Conservation (phyloP, 2,797 vertebrate species). For the Lacerta agilis region DNA sequence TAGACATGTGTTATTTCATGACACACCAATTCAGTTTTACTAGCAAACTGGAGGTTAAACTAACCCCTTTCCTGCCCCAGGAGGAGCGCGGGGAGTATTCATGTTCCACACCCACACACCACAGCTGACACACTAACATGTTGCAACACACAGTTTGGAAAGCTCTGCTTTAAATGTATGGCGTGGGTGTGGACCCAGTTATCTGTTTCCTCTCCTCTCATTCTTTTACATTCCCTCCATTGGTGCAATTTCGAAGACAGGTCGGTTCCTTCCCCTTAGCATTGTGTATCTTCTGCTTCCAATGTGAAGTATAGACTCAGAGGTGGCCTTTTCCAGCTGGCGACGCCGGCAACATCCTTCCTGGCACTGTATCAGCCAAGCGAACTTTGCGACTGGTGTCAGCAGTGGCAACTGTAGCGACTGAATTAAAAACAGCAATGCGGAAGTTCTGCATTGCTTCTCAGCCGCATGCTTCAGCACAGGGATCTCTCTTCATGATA, state of each 20-base stretch:
- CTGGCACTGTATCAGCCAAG: constrained; percentile 38
- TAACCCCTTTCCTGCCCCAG: too few species aligned
- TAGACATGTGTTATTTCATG: too few species aligned
- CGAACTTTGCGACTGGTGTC: neutral
- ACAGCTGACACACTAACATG: too few species aligned
- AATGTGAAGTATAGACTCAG: neutral
- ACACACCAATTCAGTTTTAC: too few species aligned
- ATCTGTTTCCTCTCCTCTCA: neutral
- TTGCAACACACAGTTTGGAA: too few species aligned
- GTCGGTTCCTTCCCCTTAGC: neutral
- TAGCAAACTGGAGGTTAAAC: too few species aligned
- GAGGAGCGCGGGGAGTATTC: too few species aligned
- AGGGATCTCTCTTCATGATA: neutral
- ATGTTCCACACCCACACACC: too few species aligned
- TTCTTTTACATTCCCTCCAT: neutral
- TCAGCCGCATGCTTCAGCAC: neutral
- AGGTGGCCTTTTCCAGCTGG: constrained; percentile 31
- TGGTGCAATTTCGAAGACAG: constrained; percentile 11
- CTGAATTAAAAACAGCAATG: neutral
- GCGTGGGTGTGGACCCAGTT: too few species aligned
- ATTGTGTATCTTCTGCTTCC: neutral
- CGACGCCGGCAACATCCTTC: constrained; percentile 23
- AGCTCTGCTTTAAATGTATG: too few species aligned
- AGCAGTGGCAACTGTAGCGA: constrained; percentile 5
- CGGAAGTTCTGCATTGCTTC: constrained; percentile 2